Conservation (phyloP, 2,888 invertebrate genomes). For the Antheraea yamamai region DNA sequence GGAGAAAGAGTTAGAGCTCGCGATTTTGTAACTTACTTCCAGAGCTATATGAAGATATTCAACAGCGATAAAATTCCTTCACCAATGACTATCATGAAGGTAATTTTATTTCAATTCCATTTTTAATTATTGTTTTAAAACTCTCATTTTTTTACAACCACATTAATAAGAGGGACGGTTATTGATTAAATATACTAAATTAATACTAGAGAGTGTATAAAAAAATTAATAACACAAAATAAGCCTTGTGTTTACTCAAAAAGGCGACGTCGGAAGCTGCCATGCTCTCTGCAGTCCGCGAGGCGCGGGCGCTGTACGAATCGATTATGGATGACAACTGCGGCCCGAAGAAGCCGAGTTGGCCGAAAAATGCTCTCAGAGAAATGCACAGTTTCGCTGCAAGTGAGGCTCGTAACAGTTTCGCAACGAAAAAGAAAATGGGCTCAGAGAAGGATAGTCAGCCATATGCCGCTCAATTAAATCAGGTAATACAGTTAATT, state of each 20-base stretch:
- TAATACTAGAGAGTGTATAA: too few species aligned
- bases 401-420: slow-evolving; percentile 17
- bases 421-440: slow-evolving; percentile 26
- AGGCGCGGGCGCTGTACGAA: slow-evolving; percentile 26
- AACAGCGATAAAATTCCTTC: slow-evolving; percentile 25
- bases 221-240: neutral
- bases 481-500: slow-evolving; percentile 4
- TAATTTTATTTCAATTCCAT: slow-evolving; percentile 14
- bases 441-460: slow-evolving; percentile 19
- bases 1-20: slow-evolving; percentile 24
- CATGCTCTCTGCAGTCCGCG: slow-evolving; percentile 23
- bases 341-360: slow-evolving; percentile 24
- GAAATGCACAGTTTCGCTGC: slow-evolving; percentile 22
- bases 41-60: slow-evolving; percentile 25
- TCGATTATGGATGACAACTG: slow-evolving; percentile 25
- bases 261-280: slow-evolving; percentile 27
- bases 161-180: too few species aligned
- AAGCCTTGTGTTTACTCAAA: neutral
- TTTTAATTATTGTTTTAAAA: neutral
- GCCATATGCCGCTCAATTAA: slow-evolving; percentile 10
- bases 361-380: slow-evolving; percentile 23
- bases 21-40: slow-evolving; percentile 26
- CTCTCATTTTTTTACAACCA: neutral
- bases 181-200: too few species aligned
- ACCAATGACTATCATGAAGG: slow-evolving; percentile 24